Evolutionary conservation across 2,888 invertebrate species (phyloP).

Genomic region (Zaprionus obscuricornis): DNA sequence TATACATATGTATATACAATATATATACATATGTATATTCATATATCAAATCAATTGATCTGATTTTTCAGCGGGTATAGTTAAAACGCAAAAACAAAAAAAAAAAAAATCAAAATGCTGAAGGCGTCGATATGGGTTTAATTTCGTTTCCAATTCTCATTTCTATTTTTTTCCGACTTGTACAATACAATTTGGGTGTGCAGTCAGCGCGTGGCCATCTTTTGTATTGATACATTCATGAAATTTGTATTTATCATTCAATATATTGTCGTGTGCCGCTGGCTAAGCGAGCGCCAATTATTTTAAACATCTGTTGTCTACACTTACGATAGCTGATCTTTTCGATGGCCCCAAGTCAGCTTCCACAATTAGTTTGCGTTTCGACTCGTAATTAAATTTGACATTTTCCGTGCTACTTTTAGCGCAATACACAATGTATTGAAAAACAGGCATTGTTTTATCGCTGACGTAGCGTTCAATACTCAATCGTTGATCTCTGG

Average conservation of each 20-base stretch:
- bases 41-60: slow-evolving; percentile 57
- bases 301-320: slow-evolving; percentile 18
- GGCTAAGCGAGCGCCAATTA: slow-evolving; percentile 47
- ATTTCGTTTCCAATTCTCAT: slow-evolving; percentile 20
- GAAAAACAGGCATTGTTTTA: slow-evolving; percentile 33
- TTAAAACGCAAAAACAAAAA: background rate
- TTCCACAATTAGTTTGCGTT: slow-evolving; percentile 66
- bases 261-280: slow-evolving; percentile 30
- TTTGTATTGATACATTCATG: slow-evolving; percentile 47
- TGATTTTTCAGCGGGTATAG: slow-evolving; percentile 28
- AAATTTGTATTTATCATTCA: slow-evolving; percentile 25
- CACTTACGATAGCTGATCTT: slow-evolving; percentile 26
- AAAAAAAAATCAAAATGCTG: slow-evolving; percentile 11
- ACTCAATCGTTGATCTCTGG: slow-evolving; percentile 49
- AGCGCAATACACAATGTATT: slow-evolving; percentile 48
- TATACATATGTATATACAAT: slow-evolving; percentile 18
- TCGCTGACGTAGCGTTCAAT: slow-evolving; percentile 39
- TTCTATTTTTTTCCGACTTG: background rate
- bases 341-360: slow-evolving; percentile 10
- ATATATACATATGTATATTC: background rate
- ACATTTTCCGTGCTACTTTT: slow-evolving; percentile 70
- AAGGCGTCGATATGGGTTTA: slow-evolving; percentile 35
- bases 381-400: slow-evolving; percentile 75
- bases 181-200: slow-evolving; percentile 31
- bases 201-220: slow-evolving; percentile 49